Base-by-base conservation (phyloP, 2,113 vertebrate species). In the Camelus bactrianus region DNA sequence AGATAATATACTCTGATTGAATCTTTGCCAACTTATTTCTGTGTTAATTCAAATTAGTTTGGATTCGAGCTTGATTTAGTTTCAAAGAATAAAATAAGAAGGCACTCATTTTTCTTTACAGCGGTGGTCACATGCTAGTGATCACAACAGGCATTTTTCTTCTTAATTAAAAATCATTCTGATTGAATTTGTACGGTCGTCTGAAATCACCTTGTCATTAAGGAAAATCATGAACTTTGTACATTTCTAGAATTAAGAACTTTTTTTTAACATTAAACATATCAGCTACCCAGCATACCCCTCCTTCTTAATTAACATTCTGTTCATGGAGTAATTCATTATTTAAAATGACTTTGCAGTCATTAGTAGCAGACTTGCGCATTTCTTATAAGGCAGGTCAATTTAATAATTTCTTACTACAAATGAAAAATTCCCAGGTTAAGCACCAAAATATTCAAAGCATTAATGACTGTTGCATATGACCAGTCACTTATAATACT, bases 331-430 rank as follows among this genome's bases (percentile, higher is more conserved):
- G 48, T 82, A 83, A 95, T 76, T 96, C 73, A 93, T 97, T 95
- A 93, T 96, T 94, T 94, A 94, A 95, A 42, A 35, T 17, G 42
- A 94, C 82, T 94, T 96, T 79, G 56, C 81, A 95, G 75, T 98
- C 73, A 73, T 96, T 95, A 94, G 35, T 97, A 89, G 12, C 42
- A 83, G 38, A 83, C 79, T 87, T 95, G 20, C 56, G 67, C n/a
- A 83, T 96, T 96, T 89, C 69, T 89, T 91, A 1, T 94, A 89
- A 96, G n/a, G 7, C 15, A 94, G 94, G 64, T 90, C 79, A 97
- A 80, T 96, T 94, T 96, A 91, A 79, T 96, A 90, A 97, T 97
- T 95, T 89, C 42, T 77, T 85, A 77, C 83, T 95, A 22, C 46
- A 91, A 96, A 96, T 96, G 86, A 97, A 88, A 96, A 85, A 91